Conservation (phyloP, 2,888 invertebrate genomes). For the Dromius quadrimaculatus region DNA sequence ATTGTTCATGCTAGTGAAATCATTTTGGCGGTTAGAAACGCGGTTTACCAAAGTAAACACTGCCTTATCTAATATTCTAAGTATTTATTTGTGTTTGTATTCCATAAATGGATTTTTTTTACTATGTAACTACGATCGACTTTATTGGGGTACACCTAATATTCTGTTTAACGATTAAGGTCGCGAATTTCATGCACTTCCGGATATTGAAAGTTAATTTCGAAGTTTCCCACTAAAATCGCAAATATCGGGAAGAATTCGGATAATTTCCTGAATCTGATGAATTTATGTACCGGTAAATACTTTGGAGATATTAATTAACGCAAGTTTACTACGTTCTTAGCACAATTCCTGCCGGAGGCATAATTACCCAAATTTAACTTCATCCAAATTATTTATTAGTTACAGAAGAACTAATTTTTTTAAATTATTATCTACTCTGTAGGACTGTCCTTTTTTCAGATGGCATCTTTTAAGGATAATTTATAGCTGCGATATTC, state of each 20-base stretch:
- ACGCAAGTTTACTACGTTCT: too few relatives aligned
- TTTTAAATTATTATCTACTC: too few relatives aligned
- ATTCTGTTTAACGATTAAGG: background rate
- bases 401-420: too few relatives aligned
- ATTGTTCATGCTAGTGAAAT: background rate
- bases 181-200: background rate
- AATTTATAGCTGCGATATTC: too few relatives aligned
- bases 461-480: too few relatives aligned
- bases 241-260: constrained; percentile 6
- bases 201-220: background rate
- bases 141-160: background rate
- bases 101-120: background rate
- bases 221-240: background rate
- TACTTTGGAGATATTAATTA: constrained; percentile 26
- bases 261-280: constrained; percentile 25
- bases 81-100: background rate
- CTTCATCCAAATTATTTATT: too few relatives aligned
- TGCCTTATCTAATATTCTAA: too few relatives aligned
- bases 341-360: too few relatives aligned
- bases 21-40: background rate
- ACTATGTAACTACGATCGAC: background rate
- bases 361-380: too few relatives aligned
- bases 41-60: background rate
- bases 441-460: too few relatives aligned
- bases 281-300: constrained; percentile 20